Conservation (phyloP, 2,888 invertebrate genomes). For the Trissoscelio sp. region DNA sequence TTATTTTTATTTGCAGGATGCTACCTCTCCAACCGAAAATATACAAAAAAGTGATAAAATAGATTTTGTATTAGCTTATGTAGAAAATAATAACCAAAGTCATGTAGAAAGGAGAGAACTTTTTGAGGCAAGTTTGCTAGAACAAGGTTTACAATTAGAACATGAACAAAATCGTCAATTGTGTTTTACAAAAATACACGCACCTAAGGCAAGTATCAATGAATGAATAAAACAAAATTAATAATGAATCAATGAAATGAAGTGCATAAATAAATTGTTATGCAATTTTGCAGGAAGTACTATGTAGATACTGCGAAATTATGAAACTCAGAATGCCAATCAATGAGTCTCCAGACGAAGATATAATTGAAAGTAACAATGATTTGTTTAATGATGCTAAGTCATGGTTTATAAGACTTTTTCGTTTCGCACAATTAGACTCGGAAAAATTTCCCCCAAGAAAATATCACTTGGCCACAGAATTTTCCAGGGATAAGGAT, state of each 20-base stretch:
- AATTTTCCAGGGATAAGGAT: conserved; percentile 88
- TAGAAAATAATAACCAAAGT: conserved; percentile 81
- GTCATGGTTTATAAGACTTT: conserved; percentile 83
- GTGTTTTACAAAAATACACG: conserved; percentile 90
- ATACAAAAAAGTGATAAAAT: conserved; percentile 82
- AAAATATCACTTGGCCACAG: conserved; percentile 87
- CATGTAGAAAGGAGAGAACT: conserved; percentile 80
- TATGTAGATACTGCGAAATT: conserved; percentile 90
- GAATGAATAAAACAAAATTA: not conserved
- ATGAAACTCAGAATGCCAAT: conserved; percentile 91
- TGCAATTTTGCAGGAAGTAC: conserved; percentile 85
- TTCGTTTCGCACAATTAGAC: conserved; percentile 86
- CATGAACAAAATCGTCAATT: conserved; percentile 86
- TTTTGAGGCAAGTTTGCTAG: conserved; percentile 82
- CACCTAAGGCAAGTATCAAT: conserved; percentile 84
- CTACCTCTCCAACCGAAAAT: conserved; percentile 46
- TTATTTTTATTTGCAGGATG: conserved; percentile 64
- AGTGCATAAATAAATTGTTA: too few species aligned
- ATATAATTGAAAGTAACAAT: conserved; percentile 70
- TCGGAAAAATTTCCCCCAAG: conserved; percentile 86
- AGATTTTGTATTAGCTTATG: conserved; percentile 88
- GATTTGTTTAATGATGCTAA: conserved; percentile 84
- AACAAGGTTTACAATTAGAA: conserved; percentile 86
- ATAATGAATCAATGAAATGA: not conserved
- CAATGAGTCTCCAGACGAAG: conserved; percentile 82